Percentiles rank a stretch among this genome's conserved stretches.
phyloP scores from a whole-genome alignment of 2,113 vertebrate genomes.

The Pipa parva region DNA sequence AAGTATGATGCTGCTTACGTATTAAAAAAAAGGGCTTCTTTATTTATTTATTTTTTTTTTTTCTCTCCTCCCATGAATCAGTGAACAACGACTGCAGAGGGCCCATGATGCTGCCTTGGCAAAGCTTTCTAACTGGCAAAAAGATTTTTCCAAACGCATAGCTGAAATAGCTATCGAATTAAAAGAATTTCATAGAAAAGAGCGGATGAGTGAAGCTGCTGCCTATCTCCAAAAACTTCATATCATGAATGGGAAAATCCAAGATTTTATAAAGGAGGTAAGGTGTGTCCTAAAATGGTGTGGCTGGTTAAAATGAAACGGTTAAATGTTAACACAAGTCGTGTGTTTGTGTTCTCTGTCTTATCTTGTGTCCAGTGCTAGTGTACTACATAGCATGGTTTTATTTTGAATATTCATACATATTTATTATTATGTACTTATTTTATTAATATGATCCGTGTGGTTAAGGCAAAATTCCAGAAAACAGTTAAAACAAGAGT shows the following conservation, averaged over 20 bases:
- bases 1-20: slow-evolving; percentile 49
- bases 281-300: too few species aligned
- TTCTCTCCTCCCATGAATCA: slow-evolving; percentile 46
- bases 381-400: too few species aligned
- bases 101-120: slow-evolving; percentile 13
- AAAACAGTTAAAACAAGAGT: too few species aligned
- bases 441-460: too few species aligned
- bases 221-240: not conserved
- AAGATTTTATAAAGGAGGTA: slow-evolving; percentile 43
- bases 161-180: slow-evolving; percentile 16
- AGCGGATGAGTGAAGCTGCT: slow-evolving; percentile 24
- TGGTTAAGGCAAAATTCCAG: too few species aligned
- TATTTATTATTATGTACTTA: too few species aligned
- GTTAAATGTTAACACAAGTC: too few species aligned
- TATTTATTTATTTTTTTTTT: slow-evolving; percentile 54
- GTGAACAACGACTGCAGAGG: slow-evolving; percentile 53
- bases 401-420: too few species aligned
- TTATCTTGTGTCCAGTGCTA: too few species aligned
- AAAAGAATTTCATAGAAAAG: slow-evolving; percentile 15
- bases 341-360: too few species aligned
- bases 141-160: slow-evolving; percentile 36
- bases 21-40: slow-evolving; percentile 48
- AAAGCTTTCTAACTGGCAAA: slow-evolving; percentile 39
- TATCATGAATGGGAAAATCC: slow-evolving; percentile 3
- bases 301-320: too few species aligned